Evolutionary conservation across 2,113 vertebrate species (phyloP), one percentile per base, ranked within the genome.

Genomic region (Muntiacus muntjak): DNA sequence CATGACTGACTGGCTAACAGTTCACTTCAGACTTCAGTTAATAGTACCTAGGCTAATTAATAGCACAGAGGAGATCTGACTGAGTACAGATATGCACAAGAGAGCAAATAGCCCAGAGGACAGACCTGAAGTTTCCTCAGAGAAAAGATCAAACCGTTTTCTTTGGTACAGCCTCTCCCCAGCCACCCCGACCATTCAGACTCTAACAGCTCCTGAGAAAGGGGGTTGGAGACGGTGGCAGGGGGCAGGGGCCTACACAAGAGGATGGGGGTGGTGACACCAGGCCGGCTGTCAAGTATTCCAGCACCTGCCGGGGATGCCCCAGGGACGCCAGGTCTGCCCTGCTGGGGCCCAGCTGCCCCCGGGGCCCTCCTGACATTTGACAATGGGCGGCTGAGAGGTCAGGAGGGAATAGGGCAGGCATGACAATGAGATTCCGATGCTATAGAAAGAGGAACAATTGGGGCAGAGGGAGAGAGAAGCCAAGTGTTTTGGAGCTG

Each of bases 371-470:
- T 95, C 96, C 33, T 94, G 95, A 94, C 60, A 93, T 87, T 58
- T 45, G 87, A 98, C 95, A 98, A 98, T 98, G 87, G 50, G 45
- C 33, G 0, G 94, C 87, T 94, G 91, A 96, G 97, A 97, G 97
- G 98, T 98, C 97, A 97, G 83, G 83, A 95, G 94, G 93, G 95
- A 98, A 90, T 16, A 91, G 78, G 91, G 89, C 89, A 97, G 67
- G 64, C 57, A 95, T 93, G 91, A 98, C 98, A 98, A 97, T 98
- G 93, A 97, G 93, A 98, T 98, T 98, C 98, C 95, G 1, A 95
- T 97, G 95, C 96, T 98, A 97, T 98, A 98, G 97, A 98, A 97
- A 98, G 74, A 45, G 85, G 55, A 95, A 97, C 97, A 98, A 97
- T 97, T 92, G 96, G 64, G 50, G 62, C 83, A 89, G 78, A 92